Percentiles rank a stretch among this genome's conserved stretches.
Conservation (phyloP, 2,888 invertebrate species). For the Caenorhabditis sp. region DNA sequence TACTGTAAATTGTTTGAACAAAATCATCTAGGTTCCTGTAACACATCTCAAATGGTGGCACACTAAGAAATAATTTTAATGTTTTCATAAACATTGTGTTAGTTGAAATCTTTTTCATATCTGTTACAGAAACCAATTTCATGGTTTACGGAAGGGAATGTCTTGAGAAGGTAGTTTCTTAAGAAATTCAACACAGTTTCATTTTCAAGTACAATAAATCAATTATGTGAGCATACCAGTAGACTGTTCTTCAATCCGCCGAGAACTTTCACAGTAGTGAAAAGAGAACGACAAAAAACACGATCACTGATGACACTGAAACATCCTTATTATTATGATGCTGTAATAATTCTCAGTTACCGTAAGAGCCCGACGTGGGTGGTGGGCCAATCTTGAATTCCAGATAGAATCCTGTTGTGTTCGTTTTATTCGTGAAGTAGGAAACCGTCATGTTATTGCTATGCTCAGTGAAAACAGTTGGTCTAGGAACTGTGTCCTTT, state of each 20-base stretch:
- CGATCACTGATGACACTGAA: background rate
- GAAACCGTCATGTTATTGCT: slow-evolving; percentile 22
- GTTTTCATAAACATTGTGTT: too few species aligned
- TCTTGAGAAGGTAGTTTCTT: too few species aligned
- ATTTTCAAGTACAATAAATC: background rate
- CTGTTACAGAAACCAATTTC: too few species aligned
- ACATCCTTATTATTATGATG: background rate
- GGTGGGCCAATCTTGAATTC: slow-evolving; percentile 22
- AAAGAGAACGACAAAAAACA: background rate
- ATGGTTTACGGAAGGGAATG: too few species aligned
- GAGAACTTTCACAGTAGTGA: background rate
- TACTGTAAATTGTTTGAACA: too few species aligned
- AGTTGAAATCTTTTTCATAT: too few species aligned
- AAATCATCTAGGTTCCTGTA: too few species aligned
- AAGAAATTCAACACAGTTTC: too few species aligned
- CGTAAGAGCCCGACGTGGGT: background rate
- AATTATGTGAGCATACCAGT: slow-evolving; percentile 23
- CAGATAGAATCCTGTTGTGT: slow-evolving; percentile 37
- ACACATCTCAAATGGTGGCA: too few species aligned
- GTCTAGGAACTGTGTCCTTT: background rate
- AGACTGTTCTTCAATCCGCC: background rate
- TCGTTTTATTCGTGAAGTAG: slow-evolving; percentile 23
- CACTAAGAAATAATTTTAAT: too few species aligned
- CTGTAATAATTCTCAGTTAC: background rate
- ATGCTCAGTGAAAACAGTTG: background rate